A percentile compares a stretch with the other conserved stretches of the same genome.
phyloP scores from a whole-genome alignment of 35 echinoderm and acorn worm genomes.

The Nesometra sesokonis region DNA sequence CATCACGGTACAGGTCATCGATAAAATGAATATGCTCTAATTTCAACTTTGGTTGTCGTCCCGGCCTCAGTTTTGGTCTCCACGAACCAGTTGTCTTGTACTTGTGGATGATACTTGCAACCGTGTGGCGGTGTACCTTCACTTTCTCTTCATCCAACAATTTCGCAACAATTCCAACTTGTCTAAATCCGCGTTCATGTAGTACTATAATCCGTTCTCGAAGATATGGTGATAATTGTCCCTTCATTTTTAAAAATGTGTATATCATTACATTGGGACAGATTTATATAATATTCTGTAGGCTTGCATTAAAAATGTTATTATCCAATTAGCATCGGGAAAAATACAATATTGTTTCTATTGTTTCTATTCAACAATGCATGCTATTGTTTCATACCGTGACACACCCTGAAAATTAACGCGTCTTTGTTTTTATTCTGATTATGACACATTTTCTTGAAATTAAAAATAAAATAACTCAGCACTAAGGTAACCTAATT shows the following conservation, averaged over 20 bases:
- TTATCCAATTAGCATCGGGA: too few species aligned
- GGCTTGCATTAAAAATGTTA: too few species aligned
- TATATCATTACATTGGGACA: too few species aligned
- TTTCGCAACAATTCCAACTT: neutral
- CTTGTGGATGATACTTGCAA: neutral
- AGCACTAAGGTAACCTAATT: too few species aligned
- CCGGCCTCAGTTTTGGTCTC: neutral
- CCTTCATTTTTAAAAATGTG: neutral
- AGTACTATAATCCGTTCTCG: neutral
- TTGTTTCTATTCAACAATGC: too few species aligned
- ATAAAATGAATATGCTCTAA: neutral
- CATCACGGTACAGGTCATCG: neutral
- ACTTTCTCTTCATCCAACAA: neutral
- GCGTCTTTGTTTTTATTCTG: too few species aligned
- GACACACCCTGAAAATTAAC: too few species aligned
- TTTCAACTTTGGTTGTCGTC: neutral
- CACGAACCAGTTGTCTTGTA: neutral
- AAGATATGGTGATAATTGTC: neutral
- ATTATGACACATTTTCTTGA: too few species aligned
- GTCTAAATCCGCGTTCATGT: neutral
- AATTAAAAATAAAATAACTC: too few species aligned
- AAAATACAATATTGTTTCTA: too few species aligned
- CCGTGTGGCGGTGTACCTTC: neutral
- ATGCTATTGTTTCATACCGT: too few species aligned
- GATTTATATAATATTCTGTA: too few species aligned